Conservation (phyloP, 2,888 invertebrate genomes). For the Heliconius cydno region DNA sequence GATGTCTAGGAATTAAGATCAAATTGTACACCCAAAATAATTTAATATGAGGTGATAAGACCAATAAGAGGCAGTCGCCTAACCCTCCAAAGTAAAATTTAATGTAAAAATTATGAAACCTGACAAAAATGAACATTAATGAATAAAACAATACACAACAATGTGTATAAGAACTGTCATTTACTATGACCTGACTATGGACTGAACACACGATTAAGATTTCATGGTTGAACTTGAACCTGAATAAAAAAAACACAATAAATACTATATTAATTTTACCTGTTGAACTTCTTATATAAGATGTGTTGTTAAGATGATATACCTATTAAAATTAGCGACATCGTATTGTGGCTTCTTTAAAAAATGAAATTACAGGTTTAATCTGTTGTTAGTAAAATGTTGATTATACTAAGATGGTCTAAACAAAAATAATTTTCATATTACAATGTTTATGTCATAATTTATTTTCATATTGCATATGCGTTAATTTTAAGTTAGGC, state of each 20-base stretch:
- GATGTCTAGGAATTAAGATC: background rate
- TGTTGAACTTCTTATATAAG: background rate
- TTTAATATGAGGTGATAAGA: background rate
- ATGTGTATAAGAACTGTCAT: no score
- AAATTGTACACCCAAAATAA: background rate
- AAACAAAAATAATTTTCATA: background rate
- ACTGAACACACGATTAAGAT: no score
- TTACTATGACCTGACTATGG: no score
- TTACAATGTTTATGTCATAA: slow-evolving; percentile 3
- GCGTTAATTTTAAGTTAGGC: background rate
- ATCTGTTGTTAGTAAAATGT: background rate
- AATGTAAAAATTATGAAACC: background rate
- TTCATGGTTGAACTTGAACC: no score
- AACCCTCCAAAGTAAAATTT: background rate
- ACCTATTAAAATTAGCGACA: background rate
- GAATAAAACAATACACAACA: no score
- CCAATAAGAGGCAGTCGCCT: background rate
- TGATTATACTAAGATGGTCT: background rate
- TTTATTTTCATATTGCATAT: background rate
- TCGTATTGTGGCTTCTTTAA: background rate
- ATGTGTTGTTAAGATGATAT: background rate
- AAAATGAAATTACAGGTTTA: background rate
- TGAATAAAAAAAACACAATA: no score
- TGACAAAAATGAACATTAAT: no score
- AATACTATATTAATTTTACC: no score